These are phyloP conservation scores for Adineta ricciae DNA, from an alignment of 2,888 invertebrate genomes.

Conservation along the genomic window DNA sequence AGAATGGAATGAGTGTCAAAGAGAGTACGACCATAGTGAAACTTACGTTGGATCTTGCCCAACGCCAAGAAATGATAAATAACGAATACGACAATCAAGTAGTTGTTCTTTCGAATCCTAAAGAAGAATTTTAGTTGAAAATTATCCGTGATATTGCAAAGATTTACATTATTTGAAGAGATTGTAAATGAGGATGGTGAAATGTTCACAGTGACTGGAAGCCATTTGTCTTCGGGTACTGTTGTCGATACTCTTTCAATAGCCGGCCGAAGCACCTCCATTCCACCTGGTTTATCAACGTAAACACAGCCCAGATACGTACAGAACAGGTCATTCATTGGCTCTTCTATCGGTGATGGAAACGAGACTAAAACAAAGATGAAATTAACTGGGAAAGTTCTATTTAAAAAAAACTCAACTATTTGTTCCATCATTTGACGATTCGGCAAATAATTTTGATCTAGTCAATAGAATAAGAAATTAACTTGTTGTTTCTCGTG, in stretches of 20 bases:
- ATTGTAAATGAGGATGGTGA: background rate
- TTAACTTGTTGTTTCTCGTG: background rate
- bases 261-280: constrained; percentile 82
- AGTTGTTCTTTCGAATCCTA: constrained; percentile 58
- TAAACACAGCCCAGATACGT: constrained; percentile 68
- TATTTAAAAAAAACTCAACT: background rate
- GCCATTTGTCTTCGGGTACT: constrained; percentile 51
- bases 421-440: background rate
- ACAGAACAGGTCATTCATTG: constrained; percentile 80
- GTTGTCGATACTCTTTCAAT: constrained; percentile 61
- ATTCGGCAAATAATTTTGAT: background rate
- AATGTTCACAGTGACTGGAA: background rate
- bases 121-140: background rate
- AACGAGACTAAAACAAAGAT: constrained; percentile 53
- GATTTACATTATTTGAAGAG: background rate
- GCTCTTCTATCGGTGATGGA: constrained; percentile 95
- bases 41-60: constrained; percentile 59
- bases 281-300: constrained; percentile 57
- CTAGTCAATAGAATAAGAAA: background rate
- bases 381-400: background rate
- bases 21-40: background rate
- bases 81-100: constrained; percentile 83
- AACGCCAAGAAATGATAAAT: constrained; percentile 88
- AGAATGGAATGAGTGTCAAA: constrained; percentile 20
- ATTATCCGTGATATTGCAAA: background rate